Evolutionary conservation across 2,797 vertebrate species (phyloP).

Genomic region (Pteronotus mesoamericanus): DNA sequence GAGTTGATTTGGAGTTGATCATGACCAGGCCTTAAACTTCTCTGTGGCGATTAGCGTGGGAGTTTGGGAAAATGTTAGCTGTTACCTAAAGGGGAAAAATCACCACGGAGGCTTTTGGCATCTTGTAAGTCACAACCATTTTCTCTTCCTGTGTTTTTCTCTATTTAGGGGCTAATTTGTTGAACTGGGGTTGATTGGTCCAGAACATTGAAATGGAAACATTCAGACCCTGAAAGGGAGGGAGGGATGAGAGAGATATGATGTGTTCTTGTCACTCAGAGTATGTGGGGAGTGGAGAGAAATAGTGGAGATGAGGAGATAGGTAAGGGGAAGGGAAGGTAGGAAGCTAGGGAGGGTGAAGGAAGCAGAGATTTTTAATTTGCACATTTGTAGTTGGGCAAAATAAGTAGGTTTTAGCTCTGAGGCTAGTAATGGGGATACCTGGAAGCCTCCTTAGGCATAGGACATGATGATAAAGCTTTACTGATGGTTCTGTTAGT

Average conservation of each 20-base stretch:
- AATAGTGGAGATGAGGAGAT: neutral
- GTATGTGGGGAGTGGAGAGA: neutral
- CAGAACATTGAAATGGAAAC: neutral
- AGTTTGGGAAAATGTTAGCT: neutral
- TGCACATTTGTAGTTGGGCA: neutral
- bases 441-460: neutral
- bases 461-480: neutral
- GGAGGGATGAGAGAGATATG: neutral
- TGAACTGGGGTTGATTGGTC: neutral
- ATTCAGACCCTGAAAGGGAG: neutral
- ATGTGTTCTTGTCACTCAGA: no score
- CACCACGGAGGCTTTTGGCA: neutral
- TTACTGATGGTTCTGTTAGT: neutral
- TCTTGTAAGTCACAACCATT: neutral
- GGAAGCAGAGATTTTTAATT: neutral
- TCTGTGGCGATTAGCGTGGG: neutral
- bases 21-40: neutral
- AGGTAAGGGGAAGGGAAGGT: neutral
- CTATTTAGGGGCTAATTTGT: neutral
- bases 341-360: neutral
- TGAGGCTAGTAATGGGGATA: neutral
- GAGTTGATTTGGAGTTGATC: neutral
- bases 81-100: neutral
- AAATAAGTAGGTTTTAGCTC: conserved; percentile 16
- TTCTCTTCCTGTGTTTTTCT: conserved; percentile 16